Percentiles rank a stretch among this genome's conserved stretches.
Conservation (phyloP, 2,113 vertebrate genomes). For the Elephas maximus region DNA sequence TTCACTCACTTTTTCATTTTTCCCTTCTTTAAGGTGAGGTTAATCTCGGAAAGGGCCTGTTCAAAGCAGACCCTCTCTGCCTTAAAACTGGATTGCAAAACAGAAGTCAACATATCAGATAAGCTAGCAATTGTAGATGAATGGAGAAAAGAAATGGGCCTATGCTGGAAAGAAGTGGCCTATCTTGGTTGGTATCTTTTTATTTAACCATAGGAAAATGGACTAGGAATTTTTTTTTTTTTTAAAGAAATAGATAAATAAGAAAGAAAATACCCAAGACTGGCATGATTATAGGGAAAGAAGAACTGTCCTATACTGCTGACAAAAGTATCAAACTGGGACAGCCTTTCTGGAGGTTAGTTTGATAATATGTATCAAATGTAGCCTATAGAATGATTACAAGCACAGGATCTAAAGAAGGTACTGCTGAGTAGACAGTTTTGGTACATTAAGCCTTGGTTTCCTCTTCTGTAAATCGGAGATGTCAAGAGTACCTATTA, state of each 20-base stretch:
- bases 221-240: neutral
- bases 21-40: constrained; percentile 88
- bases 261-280: neutral
- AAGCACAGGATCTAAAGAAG: too few species aligned
- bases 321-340: neutral
- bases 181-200: constrained; percentile 91
- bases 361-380: neutral
- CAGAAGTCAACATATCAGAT: constrained; percentile 84
- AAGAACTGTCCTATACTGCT: neutral
- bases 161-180: constrained; percentile 95
- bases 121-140: constrained; percentile 87
- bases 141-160: constrained; percentile 85
- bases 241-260: neutral
- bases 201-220: neutral
- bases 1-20: neutral
- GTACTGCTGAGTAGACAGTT: too few species aligned
- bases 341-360: neutral
- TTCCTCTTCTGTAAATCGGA: neutral
- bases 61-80: constrained; percentile 85
- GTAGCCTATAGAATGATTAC: neutral
- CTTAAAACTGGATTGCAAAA: constrained; percentile 88
- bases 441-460: neutral
- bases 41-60: constrained; percentile 90
- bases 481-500: neutral
- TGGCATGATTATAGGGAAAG: neutral